phyloP scores from a whole-genome alignment of 1,140 invertebrate genomes.

The Polyergus mexicanus region DNA sequence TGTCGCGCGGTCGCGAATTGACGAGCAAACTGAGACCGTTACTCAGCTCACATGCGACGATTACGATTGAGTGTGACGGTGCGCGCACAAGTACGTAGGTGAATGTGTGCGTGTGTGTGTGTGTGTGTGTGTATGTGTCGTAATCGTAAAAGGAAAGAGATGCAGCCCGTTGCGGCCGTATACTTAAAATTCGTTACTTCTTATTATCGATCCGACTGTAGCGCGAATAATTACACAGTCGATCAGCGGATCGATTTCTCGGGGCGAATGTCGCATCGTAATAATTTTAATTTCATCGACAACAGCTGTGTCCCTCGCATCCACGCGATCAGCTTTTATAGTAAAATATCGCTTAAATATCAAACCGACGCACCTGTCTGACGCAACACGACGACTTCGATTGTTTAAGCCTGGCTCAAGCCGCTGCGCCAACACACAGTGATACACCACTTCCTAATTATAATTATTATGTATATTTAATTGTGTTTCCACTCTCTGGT shows the following conservation, averaged over 20 bases:
- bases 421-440: conserved; percentile 56
- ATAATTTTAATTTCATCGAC: conserved; percentile 19
- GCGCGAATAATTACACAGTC: conserved; percentile 24
- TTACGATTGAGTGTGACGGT: conserved; percentile 12
- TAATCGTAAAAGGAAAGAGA: conserved; percentile 38
- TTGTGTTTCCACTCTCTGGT: conserved; percentile 60
- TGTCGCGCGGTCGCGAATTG: conserved; percentile 50
- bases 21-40: conserved; percentile 41
- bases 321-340: conserved; percentile 28
- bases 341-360: conserved; percentile 43
- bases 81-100: conserved; percentile 36
- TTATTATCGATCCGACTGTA: not conserved
- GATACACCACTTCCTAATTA: conserved; percentile 72
- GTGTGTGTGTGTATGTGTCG: not conserved
- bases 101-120: conserved; percentile 18
- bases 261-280: not conserved
- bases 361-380: conserved; percentile 24
- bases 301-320: not conserved
- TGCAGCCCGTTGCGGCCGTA: conserved; percentile 10
- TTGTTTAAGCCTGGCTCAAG: conserved; percentile 34
- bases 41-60: conserved; percentile 41
- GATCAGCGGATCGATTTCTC: conserved; percentile 11
- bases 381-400: conserved; percentile 21
- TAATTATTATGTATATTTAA: conserved; percentile 72
- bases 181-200: conserved; percentile 35